Evolutionary conservation across 37 sponge, comb jelly and placozoan genomes (phyloP).

Genomic region (Aplysina aerophoba): DNA sequence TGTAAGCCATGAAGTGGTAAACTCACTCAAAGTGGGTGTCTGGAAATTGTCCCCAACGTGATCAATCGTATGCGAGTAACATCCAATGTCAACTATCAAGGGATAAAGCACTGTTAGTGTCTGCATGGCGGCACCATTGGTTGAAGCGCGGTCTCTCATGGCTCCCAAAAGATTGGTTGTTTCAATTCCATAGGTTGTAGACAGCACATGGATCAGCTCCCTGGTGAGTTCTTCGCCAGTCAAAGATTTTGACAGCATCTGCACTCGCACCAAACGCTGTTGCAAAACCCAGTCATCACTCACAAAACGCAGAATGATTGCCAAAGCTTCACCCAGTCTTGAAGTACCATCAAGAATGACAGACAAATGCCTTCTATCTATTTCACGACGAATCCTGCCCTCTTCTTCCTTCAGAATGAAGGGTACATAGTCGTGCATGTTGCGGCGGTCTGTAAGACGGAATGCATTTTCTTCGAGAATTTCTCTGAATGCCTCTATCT

Average conservation of each 20-base stretch:
- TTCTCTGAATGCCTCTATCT: constrained; percentile 26
- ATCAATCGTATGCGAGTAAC: constrained; percentile 62
- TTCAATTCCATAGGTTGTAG: neutral
- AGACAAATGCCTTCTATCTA: constrained; percentile 45
- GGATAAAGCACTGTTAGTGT: constrained; percentile 42
- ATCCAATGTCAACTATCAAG: constrained; percentile 37
- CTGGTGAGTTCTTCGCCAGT: constrained; percentile 39
- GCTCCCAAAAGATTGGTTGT: constrained; percentile 29
- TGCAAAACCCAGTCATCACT: constrained; percentile 31
- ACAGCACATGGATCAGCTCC: constrained; percentile 28
- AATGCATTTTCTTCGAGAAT: constrained; percentile 45
- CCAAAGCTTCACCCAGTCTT: constrained; percentile 50
- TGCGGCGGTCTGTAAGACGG: constrained; percentile 18
- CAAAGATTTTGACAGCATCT: constrained; percentile 34
- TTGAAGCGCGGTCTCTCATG: constrained; percentile 37
- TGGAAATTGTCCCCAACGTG: constrained; percentile 48
- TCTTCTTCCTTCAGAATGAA: constrained; percentile 27
- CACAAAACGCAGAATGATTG: constrained; percentile 40
- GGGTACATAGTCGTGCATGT: constrained; percentile 33
- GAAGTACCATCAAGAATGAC: constrained; percentile 63
- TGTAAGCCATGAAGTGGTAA: constrained; percentile 31
- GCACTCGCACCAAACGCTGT: constrained; percentile 36
- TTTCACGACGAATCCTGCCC: constrained; percentile 19
- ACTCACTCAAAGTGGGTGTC: constrained; percentile 39
- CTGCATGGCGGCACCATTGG: constrained; percentile 39